These are phyloP conservation scores for Scolopax mira DNA, from an alignment of 2,113 vertebrate genomes.

Conservation along the genomic window DNA sequence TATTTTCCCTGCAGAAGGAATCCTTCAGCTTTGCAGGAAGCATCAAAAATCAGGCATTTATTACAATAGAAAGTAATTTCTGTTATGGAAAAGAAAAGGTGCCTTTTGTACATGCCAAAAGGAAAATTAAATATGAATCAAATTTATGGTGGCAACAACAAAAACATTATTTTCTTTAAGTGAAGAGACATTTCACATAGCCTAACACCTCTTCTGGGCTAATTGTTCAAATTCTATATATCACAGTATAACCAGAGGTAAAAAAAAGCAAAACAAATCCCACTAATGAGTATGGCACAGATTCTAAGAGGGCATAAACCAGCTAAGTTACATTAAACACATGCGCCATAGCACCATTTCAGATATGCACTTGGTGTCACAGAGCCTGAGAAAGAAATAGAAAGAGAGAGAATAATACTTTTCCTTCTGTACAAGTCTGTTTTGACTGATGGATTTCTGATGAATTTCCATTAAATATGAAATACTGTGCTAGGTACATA, in stretches of 20 bases:
- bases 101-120: constrained; percentile 5
- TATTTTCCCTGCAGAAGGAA: constrained; percentile 40
- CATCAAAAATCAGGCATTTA: not conserved
- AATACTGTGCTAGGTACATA: constrained; percentile 20
- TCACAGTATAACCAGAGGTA: not conserved
- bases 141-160: constrained; percentile 33
- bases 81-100: not conserved
- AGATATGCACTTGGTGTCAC: not conserved
- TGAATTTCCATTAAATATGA: constrained; percentile 49
- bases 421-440: not conserved
- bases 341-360: not conserved
- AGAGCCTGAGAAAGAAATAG: not conserved
- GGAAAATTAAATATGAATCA: constrained; percentile 33
- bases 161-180: constrained; percentile 5
- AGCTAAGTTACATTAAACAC: not conserved
- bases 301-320: not conserved
- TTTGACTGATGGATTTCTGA: constrained; percentile 43
- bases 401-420: not conserved
- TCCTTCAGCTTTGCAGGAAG: not conserved
- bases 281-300: not conserved
- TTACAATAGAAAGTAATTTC: not conserved
- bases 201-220: constrained; percentile 1
- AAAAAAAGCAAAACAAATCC: constrained; percentile 31
- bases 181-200: not conserved
- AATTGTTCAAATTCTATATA: constrained; percentile 36